phyloP scores from a whole-genome alignment of 2,797 vertebrate genomes.

The Phaenicophaeus curvirostris region DNA sequence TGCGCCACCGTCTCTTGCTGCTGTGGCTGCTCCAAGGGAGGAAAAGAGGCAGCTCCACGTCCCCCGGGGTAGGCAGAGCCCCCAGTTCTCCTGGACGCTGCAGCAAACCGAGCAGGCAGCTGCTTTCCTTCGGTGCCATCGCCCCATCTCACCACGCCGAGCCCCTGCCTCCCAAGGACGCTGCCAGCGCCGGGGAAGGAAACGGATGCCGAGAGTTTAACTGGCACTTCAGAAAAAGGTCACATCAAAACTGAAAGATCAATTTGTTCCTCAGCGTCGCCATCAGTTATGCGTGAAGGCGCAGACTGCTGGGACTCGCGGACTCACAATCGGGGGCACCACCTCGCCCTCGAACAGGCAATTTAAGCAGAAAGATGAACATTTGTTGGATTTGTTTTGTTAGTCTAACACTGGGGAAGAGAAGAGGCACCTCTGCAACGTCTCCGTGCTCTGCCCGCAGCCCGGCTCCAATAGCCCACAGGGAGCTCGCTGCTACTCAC shows the following conservation, averaged over 20 bases:
- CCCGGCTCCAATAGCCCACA: background rate
- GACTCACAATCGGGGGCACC: conserved; percentile 36
- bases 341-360: conserved; percentile 37
- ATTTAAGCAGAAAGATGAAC: conserved; percentile 63
- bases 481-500: background rate
- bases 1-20: background rate
- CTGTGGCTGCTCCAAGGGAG: background rate
- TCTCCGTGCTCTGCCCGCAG: background rate
- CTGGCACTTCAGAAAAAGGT: conserved; percentile 30
- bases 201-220: background rate
- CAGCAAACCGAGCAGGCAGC: background rate
- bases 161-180: background rate
- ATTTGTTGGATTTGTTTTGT: conserved; percentile 21
- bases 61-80: background rate
- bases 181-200: background rate
- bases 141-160: rapidly evolving
- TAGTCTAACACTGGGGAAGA: background rate
- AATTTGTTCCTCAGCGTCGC: conserved; percentile 14
- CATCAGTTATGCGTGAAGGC: conserved; percentile 47
- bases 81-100: background rate
- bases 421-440: background rate
- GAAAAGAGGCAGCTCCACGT: rapidly evolving
- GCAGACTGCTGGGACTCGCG: background rate
- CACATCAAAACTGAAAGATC: conserved; percentile 43
- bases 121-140: rapidly evolving